Base-by-base conservation (phyloP, 2,113 vertebrate genomes). In the Aspiorhynchus laticeps region DNA sequence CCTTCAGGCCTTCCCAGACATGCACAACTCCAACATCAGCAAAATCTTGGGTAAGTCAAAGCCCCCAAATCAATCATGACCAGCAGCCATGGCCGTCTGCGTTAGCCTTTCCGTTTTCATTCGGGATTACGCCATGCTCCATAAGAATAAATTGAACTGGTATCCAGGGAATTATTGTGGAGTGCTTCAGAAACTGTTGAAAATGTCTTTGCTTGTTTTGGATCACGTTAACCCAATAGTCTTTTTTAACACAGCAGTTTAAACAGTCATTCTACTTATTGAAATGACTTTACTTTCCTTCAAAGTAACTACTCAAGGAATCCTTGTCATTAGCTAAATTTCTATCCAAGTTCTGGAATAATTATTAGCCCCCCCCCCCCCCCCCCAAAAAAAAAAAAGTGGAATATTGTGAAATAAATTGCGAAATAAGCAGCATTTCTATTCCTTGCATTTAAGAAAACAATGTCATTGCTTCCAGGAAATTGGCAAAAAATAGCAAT, bases 1-100 rank as follows among this genome's bases (percentile, higher is more conserved):
- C 93, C 97, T 99, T 84, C 98, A 99, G 93, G 98, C 98, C 86
- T 99, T 99, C 90, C 98, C 98, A 0, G 98, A 99, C 94, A 99
- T 99, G 98, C 98, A 99, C 94, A 99, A 99, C 94, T 99, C 98
- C 93, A 99, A 99, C 94, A 99, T 99, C 91, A 99, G 98, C 96
- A 99, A 99, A 95, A 99, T 99, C 91, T 93, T 99, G 87, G 98
- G 98, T 99, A 93, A 97, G 97, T 91, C 67, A 46, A 74, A 46
- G 86, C 65, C 38, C 61, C 67, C 24, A 61, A 78, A 82, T 86
- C 73, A 79, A 56, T 59, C 61, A 26, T 2, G 12, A 17, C 19
- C 75, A 59, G n/a, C 71, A 65, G 48, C 28, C n/a, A 36, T 41
- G 36, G 38, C 1, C 33, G 33, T 33, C 48, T 80, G 46, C 24